A percentile compares a stretch with the other conserved stretches of the same genome.
These are phyloP conservation scores for Tretioscincus oriximinensis DNA, from an alignment of 2,113 vertebrate species.

Conservation along the genomic window DNA sequence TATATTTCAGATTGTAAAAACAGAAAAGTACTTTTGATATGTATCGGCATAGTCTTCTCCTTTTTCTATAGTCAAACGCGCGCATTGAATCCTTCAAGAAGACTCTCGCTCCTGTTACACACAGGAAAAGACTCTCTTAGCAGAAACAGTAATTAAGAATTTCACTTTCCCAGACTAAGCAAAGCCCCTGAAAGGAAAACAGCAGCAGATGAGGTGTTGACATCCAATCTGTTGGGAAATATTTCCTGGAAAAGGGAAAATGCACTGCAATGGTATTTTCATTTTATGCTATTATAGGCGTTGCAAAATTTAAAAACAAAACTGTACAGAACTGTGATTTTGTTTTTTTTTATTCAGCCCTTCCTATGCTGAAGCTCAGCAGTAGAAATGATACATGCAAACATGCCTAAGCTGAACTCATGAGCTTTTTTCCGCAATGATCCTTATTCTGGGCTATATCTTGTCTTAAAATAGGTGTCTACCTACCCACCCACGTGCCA, in stretches of 20 bases:
- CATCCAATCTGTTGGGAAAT: conserved; percentile 35
- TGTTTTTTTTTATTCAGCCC: not conserved
- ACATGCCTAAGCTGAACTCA: not conserved
- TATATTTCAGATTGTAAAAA: conserved; percentile 33
- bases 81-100: conserved; percentile 9
- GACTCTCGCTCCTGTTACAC: not conserved
- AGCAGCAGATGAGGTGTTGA: conserved; percentile 22
- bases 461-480: no score
- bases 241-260: conserved; percentile 31
- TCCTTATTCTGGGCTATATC: no score
- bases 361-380: not conserved
- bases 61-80: conserved; percentile 18
- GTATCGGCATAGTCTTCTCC: conserved; percentile 22
- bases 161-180: conserved; percentile 4
- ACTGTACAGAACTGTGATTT: not conserved
- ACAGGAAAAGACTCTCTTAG: conserved; percentile 18
- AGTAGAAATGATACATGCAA: not conserved
- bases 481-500: no score
- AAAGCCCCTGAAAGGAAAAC: conserved; percentile 42
- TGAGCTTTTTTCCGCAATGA: not conserved
- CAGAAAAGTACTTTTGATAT: conserved; percentile 19
- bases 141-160: conserved; percentile 24
- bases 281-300: not conserved
- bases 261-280: not conserved
- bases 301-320: not conserved